Conservation (phyloP, 2,113 vertebrate genomes). For the Scophthalmus maximus region DNA sequence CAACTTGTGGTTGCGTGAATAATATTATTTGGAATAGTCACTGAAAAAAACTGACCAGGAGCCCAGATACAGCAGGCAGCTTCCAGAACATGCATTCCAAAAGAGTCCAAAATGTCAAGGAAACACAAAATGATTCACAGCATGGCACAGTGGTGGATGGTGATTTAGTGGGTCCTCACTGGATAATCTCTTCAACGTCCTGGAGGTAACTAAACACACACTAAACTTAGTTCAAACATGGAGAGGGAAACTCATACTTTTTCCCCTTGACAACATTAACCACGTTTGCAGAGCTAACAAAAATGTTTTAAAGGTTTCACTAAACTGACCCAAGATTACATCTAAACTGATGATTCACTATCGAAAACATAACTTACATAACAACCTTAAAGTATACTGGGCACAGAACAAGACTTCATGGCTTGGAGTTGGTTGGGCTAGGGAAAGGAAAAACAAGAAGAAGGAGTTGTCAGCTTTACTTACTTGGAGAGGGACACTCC, state of each 20-base stretch:
- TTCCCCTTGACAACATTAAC: no score
- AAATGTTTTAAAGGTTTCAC: no score
- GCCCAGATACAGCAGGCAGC: background rate
- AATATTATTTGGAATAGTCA: background rate
- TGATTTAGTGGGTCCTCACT: conserved; percentile 11
- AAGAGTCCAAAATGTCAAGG: conserved; percentile 7
- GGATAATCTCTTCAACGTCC: background rate
- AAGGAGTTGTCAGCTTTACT: conserved; percentile 73
- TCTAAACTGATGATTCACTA: no score
- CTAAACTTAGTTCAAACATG: background rate
- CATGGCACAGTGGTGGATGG: conserved; percentile 7
- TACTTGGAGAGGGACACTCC: conserved; percentile 98
- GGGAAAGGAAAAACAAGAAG: background rate
- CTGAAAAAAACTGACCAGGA: background rate
- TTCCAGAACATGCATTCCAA: no score
- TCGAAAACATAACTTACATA: no score
- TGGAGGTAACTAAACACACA: conserved; percentile 3
- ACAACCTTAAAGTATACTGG: background rate
- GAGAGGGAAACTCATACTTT: no score
- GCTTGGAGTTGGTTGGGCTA: background rate
- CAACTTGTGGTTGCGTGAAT: no score
- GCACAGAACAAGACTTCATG: background rate
- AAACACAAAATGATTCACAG: conserved; percentile 11
- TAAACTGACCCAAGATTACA: no score
- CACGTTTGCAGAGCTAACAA: background rate